Percentiles rank a stretch among this genome's conserved stretches.
Evolutionary conservation across 2,113 vertebrate genomes (phyloP).

Genomic region (Alectura lathami): DNA sequence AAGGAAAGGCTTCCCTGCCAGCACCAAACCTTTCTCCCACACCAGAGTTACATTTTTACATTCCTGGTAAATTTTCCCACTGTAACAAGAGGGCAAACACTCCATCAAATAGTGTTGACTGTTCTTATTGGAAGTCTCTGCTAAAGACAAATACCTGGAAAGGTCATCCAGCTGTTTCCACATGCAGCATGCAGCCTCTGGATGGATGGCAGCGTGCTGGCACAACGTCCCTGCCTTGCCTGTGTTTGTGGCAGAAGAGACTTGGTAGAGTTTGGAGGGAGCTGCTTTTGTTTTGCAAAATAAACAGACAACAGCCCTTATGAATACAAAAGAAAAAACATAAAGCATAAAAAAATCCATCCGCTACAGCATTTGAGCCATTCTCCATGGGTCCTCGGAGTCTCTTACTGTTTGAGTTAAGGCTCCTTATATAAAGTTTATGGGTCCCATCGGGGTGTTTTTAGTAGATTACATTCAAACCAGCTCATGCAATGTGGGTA

Average conservation of each 20-base stretch:
- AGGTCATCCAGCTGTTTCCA: not conserved
- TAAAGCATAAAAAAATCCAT: not conserved
- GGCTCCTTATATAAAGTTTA: slow-evolving; percentile 77
- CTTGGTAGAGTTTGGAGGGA: fast-evolving
- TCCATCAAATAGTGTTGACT: not conserved
- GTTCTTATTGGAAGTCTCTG: not conserved
- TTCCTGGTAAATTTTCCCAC: not conserved
- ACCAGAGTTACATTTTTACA: not conserved
- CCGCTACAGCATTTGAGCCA: not conserved
- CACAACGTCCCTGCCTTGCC: not conserved
- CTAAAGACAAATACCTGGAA: not conserved
- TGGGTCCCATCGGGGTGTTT: slow-evolving; percentile 75
- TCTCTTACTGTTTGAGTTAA: slow-evolving; percentile 79
- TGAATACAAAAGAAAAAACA: not conserved
- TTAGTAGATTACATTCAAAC: slow-evolving; percentile 75
- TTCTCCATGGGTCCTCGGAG: slow-evolving; percentile 43
- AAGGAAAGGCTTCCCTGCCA: not conserved
- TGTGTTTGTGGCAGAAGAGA: not conserved
- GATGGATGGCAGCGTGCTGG: not conserved
- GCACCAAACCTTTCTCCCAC: not conserved
- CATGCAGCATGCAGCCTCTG: fast-evolving
- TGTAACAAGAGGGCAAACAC: not conserved
- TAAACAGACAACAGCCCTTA: not conserved
- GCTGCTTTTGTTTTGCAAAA: not conserved
- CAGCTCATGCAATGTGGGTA: slow-evolving; percentile 38